phyloP scores from a whole-genome alignment of 2,113 vertebrate genomes.

The Serilophus lunatus region DNA sequence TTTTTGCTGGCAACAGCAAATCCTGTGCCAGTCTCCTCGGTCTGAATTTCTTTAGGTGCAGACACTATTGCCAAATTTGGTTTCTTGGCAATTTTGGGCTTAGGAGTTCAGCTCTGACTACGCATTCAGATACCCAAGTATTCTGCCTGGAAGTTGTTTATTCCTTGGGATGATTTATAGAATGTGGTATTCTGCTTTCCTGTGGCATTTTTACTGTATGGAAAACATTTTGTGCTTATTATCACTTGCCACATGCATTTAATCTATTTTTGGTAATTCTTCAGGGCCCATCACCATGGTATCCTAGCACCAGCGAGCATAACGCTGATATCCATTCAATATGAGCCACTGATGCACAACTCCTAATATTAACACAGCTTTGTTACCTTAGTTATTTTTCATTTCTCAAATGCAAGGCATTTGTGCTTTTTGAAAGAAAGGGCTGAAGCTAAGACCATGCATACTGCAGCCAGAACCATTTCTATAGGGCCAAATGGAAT shows the following conservation, averaged over 20 bases:
- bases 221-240: constrained; percentile 68
- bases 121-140: background rate
- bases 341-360: constrained; percentile 1
- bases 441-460: background rate
- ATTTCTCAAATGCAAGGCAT: background rate
- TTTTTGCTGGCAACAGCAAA: constrained; percentile 58
- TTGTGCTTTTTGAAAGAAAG: background rate
- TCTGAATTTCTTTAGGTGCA: constrained; percentile 45
- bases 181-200: constrained; percentile 36
- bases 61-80: constrained; percentile 25
- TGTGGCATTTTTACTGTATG: constrained; percentile 50
- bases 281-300: constrained; percentile 66
- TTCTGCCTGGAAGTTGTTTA: constrained; percentile 6
- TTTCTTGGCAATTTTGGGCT: constrained; percentile 33
- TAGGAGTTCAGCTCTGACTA: constrained; percentile 16
- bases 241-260: constrained; percentile 66
- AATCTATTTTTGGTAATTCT: constrained; percentile 68
- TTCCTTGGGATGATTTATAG: constrained; percentile 34
- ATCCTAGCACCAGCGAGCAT: constrained; percentile 54
- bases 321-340: constrained; percentile 46
- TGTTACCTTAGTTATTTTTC: background rate
- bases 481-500: background rate
- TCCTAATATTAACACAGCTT: constrained; percentile 46
- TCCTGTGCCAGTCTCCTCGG: constrained; percentile 22
- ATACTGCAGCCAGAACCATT: background rate